phyloP scores from a whole-genome alignment of 1,140 invertebrate species.

The Ceratina calcarata region DNA sequence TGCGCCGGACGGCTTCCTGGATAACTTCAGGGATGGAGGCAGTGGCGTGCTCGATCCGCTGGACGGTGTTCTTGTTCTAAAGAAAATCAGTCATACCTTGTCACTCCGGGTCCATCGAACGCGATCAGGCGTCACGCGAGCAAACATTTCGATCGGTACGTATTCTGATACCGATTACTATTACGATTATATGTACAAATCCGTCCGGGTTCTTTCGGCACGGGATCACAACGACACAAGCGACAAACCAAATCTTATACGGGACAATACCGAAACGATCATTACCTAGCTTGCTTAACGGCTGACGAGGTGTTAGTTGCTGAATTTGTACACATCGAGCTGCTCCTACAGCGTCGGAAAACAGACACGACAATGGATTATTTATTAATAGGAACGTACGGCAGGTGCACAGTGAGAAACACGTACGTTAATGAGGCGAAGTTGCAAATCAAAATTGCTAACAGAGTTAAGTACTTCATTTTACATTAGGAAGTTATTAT shows the following conservation, averaged over 20 bases:
- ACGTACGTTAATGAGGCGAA: not conserved
- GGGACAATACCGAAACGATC: constrained; percentile 39
- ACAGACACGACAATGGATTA: constrained; percentile 52
- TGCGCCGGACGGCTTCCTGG: constrained; percentile 83
- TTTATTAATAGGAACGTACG: not conserved
- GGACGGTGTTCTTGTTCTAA: constrained; percentile 85
- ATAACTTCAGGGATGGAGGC: constrained; percentile 83
- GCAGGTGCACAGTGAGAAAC: constrained; percentile 1
- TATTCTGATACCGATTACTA: no score
- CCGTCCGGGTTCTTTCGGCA: constrained; percentile 7
- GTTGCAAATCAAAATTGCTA: not conserved
- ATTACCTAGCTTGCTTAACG: constrained; percentile 78
- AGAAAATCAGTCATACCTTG: constrained; percentile 20
- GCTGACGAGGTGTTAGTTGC: constrained; percentile 79
- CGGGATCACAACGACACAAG: not conserved
- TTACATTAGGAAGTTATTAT: not conserved
- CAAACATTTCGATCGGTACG: not conserved
- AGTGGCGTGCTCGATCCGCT: constrained; percentile 85
- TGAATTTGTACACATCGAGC: constrained; percentile 76
- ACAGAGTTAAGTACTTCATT: not conserved
- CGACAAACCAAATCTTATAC: not conserved
- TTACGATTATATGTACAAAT: no score
- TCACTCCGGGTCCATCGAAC: not conserved
- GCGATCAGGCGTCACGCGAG: not conserved
- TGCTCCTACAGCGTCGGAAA: constrained; percentile 72